A percentile compares a stretch with the other conserved stretches of the same genome.
Conservation (phyloP, 2,888 invertebrate genomes). For the Hypercompe scribonia region DNA sequence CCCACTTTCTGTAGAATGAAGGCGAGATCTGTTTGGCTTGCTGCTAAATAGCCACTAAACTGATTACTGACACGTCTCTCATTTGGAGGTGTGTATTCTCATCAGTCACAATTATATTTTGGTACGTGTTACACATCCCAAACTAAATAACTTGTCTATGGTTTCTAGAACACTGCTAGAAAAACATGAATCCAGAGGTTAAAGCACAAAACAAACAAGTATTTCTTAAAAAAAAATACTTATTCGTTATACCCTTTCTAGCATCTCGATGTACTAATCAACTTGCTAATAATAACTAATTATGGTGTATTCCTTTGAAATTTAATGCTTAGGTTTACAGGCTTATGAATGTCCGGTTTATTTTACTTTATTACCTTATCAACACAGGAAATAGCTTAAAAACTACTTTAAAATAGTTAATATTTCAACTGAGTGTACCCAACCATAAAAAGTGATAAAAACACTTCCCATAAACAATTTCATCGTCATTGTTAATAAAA, state of each 20-base stretch:
- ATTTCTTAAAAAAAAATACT: not conserved
- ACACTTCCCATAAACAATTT: slow-evolving; percentile 3
- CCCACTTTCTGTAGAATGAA: slow-evolving; percentile 20
- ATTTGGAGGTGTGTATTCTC: slow-evolving; percentile 1
- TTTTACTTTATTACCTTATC: not conserved
- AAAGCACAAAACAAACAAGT: not conserved
- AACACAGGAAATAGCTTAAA: not conserved
- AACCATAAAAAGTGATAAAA: slow-evolving; percentile 10
- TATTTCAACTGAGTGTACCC: not conserved
- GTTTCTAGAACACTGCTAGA: not conserved
- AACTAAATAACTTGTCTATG: not conserved
- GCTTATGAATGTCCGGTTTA: not conserved
- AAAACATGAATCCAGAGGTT: not conserved
- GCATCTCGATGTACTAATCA: not conserved
- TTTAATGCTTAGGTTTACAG: not conserved
- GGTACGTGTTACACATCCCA: not conserved
- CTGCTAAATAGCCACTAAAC: slow-evolving; percentile 10
- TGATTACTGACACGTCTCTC: not conserved
- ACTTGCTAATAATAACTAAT: not conserved
- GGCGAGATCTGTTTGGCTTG: slow-evolving; percentile 11
- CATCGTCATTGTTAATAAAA: slow-evolving; percentile 17
- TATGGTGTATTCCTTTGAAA: not conserved
- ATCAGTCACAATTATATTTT: slow-evolving; percentile 12
- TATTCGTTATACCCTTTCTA: not conserved
- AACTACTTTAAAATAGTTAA: not conserved